Base-by-base conservation (phyloP, 2,797 vertebrate species). In the Lycodopsis pacificus region DNA sequence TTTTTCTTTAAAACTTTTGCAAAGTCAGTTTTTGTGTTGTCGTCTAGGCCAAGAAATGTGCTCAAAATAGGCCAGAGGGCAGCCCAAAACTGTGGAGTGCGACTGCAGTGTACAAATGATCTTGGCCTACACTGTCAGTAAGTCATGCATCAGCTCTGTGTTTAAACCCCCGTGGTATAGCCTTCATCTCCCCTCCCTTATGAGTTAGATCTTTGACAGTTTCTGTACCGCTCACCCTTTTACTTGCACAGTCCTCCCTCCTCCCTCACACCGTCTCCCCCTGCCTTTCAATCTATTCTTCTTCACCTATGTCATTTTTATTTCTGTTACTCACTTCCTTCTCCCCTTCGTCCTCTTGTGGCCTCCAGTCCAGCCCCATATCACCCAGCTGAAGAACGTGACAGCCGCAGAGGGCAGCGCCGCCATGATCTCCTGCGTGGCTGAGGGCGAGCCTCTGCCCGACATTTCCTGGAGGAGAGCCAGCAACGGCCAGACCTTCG, bases 381-480 rank as follows among this genome's bases (percentile, higher is more conserved):
- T 99, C 94, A 97, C 96, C 88, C 96, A 96, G 92, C 96, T 99
- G 91, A 96, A 96, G 85, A 99, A 99, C 84, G 97, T 98, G 93
- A 98, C 97, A 0, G 96, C 97, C 0, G 96, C 96, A 83, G 98
- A 99, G 92, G 96, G 97, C 90, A 97, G 97, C 64, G 97, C 96
- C 61, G 94, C 96, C 87, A 97, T 96, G 76, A 97, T 99, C 84
- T 93, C 95, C 86, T 99, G 98, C 78, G 96, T 98, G 83, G 97
- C 98, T 2, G 97, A 99, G 91, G 98, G 98, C 19, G 98, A 99
- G 87, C 98, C 98, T 5, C 65, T 96, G 77, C 98, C 98, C 36
- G 97, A 97, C 89, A 98, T 99, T 81, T 98, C 96, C 67, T 99
- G 98, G 98, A 98, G 97, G 90, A 96, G 97, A 93, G 96, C 96